Percentiles rank a stretch among this genome's conserved stretches.
phyloP scores from a whole-genome alignment of 2,797 vertebrate species.

The Tapirus indicus region DNA sequence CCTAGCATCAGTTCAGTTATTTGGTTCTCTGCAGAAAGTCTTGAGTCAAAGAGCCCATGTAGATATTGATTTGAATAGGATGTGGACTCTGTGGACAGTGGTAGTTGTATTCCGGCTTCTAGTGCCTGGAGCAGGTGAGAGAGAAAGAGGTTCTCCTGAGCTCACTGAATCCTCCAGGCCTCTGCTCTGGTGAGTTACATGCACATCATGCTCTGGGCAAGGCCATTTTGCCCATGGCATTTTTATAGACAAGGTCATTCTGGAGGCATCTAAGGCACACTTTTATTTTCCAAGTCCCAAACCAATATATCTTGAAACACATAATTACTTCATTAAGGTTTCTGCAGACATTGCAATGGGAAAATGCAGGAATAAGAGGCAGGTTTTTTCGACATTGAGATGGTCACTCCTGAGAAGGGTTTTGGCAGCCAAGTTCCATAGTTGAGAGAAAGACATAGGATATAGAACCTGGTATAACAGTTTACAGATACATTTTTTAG shows the following conservation, averaged over 20 bases:
- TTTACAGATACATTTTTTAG: background rate
- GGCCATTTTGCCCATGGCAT: background rate
- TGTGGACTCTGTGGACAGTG: background rate
- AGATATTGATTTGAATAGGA: background rate
- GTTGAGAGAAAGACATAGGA: background rate
- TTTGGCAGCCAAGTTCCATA: background rate
- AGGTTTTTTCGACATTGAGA: slow-evolving; percentile 23
- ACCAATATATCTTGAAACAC: background rate
- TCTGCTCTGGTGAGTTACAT: background rate
- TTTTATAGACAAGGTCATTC: slow-evolving; percentile 19
- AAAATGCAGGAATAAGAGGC: slow-evolving; percentile 14
- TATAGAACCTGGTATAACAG: background rate
- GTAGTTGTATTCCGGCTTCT: background rate
- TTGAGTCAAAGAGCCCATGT: background rate
- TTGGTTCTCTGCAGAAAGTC: background rate
- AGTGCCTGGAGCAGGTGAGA: background rate
- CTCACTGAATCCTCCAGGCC: background rate
- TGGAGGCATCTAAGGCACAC: background rate
- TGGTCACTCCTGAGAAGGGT: background rate
- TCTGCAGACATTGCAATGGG: background rate
- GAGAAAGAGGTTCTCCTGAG: background rate
- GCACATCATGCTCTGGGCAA: slow-evolving; percentile 2
- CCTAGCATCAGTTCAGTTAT: background rate
- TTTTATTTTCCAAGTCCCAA: slow-evolving; percentile 55
- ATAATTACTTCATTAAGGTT: slow-evolving; percentile 55